A percentile compares a stretch with the other conserved stretches of the same genome.
Conservation (phyloP, 2,113 vertebrate genomes). For the Balaeniceps rex region DNA sequence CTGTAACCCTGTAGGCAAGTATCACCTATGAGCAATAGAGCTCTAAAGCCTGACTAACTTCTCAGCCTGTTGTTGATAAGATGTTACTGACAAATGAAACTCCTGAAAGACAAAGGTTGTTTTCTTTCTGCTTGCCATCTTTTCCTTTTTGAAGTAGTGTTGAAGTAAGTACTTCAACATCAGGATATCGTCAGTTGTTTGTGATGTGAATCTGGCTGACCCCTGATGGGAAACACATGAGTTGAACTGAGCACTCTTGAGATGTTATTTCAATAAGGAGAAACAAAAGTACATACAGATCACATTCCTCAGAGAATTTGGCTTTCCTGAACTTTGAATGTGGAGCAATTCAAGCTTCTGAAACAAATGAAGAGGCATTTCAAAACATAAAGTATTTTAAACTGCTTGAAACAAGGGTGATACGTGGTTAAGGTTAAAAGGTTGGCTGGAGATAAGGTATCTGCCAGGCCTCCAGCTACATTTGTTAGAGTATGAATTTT, state of each 20-base stretch:
- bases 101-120: background rate
- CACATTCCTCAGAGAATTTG: background rate
- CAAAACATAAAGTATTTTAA: background rate
- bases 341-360: background rate
- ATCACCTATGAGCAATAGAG: background rate
- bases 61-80: background rate
- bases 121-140: background rate
- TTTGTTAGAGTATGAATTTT: background rate
- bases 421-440: background rate
- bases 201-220: background rate
- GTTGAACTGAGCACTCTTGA: background rate
- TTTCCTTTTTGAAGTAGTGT: background rate
- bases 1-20: background rate
- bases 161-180: background rate
- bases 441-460: background rate
- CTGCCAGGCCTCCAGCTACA: background rate
- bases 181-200: background rate
- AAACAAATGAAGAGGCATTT: background rate
- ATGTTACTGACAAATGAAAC: background rate
- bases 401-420: background rate
- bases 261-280: background rate
- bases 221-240: no score
- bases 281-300: fast-evolving
- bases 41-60: background rate
- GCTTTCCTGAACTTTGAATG: background rate